Evolutionary conservation across 2,113 vertebrate species (phyloP).

Genomic region (Etheostoma spectabile): DNA sequence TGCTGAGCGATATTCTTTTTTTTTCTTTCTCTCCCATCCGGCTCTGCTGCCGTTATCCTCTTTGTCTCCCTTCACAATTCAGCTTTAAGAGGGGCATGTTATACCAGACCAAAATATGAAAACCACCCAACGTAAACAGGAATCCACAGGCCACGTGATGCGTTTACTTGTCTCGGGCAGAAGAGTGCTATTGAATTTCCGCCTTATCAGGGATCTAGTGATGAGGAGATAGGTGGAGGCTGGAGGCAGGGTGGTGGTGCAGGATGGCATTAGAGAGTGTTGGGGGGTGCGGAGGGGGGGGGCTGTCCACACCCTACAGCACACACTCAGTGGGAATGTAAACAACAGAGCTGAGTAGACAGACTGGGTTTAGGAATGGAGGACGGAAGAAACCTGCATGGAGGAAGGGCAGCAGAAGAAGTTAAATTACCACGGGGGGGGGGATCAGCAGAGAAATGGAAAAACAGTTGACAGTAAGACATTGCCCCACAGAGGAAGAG

Average conservation of each 20-base stretch:
- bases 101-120: conserved; percentile 35
- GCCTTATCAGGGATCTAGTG: conserved; percentile 64
- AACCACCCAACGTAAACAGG: conserved; percentile 56
- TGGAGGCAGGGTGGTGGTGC: conserved; percentile 14
- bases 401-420: conserved; percentile 44
- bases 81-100: conserved; percentile 2
- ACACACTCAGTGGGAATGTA: conserved; percentile 72
- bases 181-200: conserved; percentile 62
- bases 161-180: conserved; percentile 45
- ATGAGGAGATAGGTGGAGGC: conserved; percentile 59
- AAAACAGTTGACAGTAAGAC: conserved; percentile 72
- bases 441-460: conserved; percentile 55
- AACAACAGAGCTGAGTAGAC: conserved; percentile 74
- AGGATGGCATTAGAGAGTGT: conserved; percentile 57
- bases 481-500: conserved; percentile 67
- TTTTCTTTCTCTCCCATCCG: background rate
- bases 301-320: conserved; percentile 60
- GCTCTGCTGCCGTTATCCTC: background rate
- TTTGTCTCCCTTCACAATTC: conserved; percentile 27
- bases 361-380: conserved; percentile 15
- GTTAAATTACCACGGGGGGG: conserved; percentile 40
- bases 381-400: conserved; percentile 38
- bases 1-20: conserved; percentile 21
- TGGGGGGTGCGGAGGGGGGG: background rate
- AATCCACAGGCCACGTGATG: conserved; percentile 62